These are phyloP conservation scores for Microcebus tavaratra DNA, from an alignment of 2,113 vertebrate genomes.

Conservation along the genomic window DNA sequence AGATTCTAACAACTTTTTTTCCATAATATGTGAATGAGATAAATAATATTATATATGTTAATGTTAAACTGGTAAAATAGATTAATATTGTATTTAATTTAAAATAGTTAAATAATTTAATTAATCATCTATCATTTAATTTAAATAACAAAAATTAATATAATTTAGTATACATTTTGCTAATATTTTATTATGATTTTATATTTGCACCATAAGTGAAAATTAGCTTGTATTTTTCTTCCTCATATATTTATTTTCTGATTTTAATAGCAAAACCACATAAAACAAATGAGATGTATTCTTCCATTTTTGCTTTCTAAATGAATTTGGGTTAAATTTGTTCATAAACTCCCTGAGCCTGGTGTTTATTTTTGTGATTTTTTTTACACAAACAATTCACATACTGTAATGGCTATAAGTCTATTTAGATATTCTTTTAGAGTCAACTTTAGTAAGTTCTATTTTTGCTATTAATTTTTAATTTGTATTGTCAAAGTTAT, in stretches of 20 bases:
- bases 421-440: not conserved
- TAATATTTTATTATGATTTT: not conserved
- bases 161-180: not conserved
- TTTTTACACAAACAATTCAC: not conserved
- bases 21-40: not conserved
- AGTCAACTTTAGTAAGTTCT: not conserved
- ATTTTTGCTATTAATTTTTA: not conserved
- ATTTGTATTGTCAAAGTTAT: not conserved
- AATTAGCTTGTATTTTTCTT: not conserved
- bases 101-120: not conserved
- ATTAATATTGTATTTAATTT: not conserved
- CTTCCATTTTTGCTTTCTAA: not conserved
- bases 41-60: not conserved
- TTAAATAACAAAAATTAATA: not conserved
- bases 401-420: not conserved
- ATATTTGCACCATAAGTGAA: not conserved
- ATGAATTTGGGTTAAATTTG: not conserved
- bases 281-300: not conserved
- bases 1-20: not conserved
- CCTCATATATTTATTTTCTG: not conserved
- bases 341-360: not conserved
- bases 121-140: not conserved
- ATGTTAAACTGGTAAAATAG: not conserved
- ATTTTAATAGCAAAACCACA: not conserved
- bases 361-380: not conserved